Base-by-base conservation (phyloP, 2,113 vertebrate genomes). In the Dipodomys merriami region DNA sequence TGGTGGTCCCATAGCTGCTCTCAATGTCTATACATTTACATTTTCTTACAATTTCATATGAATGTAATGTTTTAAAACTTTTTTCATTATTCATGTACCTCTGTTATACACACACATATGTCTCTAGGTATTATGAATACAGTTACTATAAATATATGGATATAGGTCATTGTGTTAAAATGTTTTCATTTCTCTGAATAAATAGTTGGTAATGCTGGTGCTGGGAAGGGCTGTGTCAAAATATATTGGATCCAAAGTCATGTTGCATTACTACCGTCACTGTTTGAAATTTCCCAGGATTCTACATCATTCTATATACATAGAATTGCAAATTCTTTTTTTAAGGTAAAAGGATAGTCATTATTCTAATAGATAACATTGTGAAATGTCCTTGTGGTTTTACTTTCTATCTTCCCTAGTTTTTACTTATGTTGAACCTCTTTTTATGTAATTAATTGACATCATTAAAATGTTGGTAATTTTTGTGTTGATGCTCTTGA, bases 101-200 rank as follows among this genome's bases (percentile, higher is more conserved):
- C 74, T 82, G 80, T 6, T 39, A 39, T 39, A 39, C 39, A 39
- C 39, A 39, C 39, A 39, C 39, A 5, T 39, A 39, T 39, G 49
- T 49, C 49, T 73, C 80, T 65, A 29, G 65, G 12, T 64, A 46
- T 65, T 93, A 46, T 19, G 0, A 76, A 68, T 29, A 65, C 39
- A 83, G 2, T 69, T 93, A 7, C 44, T 78, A 44, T 60, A 49
- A 69, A 83, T 44, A 89, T 49, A 60, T 77, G 19, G 73, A 18
- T 49, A 71, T 2, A 71, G 4, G 29, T 64, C 49, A 49, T 77
- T 88, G 20, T 77, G 10, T 78, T 71, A 88, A 74, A 2, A 86
- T 46, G 27, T 73, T 90, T 80, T 67, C 33, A 94, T 86, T 90
- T 86, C n/a, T 22, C 27, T 39, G 44, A 30, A 67, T 71, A 79